A percentile compares a stretch with the other conserved stretches of the same genome.
Evolutionary conservation across 2,797 vertebrate species (phyloP).

Genomic region (Poeciliopsis gracilis): DNA sequence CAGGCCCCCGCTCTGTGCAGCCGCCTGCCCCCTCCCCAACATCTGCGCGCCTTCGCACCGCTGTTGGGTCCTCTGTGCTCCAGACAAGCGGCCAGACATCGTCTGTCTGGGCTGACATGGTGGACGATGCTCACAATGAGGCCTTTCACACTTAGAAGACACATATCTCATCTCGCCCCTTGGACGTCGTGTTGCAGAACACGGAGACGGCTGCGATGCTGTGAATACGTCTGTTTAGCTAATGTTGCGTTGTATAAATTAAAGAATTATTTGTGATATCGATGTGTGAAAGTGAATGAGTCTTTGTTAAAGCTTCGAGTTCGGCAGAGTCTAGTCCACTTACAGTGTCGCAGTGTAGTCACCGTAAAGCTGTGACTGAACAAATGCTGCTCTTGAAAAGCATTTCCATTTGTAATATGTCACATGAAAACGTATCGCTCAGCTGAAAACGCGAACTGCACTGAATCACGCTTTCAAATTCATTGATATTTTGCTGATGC

Average conservation of each 20-base stretch:
- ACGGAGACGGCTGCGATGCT: neutral
- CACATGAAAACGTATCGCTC: too few relatives aligned
- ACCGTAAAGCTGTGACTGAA: too few relatives aligned
- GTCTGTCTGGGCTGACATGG: slow-evolving; percentile 61
- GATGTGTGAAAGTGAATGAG: neutral
- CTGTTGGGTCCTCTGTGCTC: slow-evolving; percentile 34
- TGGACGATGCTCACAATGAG: slow-evolving; percentile 65
- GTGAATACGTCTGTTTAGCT: neutral
- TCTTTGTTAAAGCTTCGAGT: neutral
- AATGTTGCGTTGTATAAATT: neutral
- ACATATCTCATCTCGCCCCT: slow-evolving; percentile 13
- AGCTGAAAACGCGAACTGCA: too few relatives aligned
- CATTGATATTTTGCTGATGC: too few relatives aligned
- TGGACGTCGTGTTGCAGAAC: neutral
- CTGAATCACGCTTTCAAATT: neutral
- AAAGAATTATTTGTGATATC: neutral
- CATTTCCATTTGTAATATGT: too few relatives aligned
- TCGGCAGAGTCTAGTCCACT: neutral
- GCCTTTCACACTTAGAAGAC: slow-evolving; percentile 53
- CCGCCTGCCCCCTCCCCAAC: slow-evolving; percentile 31
- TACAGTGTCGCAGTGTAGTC: too few relatives aligned
- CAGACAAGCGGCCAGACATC: slow-evolving; percentile 70
- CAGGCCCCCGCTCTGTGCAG: slow-evolving; percentile 48
- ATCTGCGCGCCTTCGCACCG: slow-evolving; percentile 58
- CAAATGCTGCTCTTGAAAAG: too few relatives aligned